Evolutionary conservation across 1,140 invertebrate genomes (phyloP), one percentile per base, ranked within the genome.

Genomic region (Drosophila pseudoananassae): DNA sequence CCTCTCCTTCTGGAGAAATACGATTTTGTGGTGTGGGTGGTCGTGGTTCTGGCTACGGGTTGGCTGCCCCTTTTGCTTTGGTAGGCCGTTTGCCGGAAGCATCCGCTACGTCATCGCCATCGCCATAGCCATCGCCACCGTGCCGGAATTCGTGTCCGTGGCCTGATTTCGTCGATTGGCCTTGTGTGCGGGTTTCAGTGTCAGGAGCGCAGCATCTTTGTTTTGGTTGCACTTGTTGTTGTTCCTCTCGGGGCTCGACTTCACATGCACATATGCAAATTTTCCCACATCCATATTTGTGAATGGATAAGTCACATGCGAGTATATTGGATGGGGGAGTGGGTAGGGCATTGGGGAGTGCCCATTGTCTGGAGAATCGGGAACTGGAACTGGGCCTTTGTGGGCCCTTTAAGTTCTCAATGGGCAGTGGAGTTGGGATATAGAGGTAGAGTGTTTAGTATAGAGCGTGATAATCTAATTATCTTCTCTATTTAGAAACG

Each of bases 111-210:
- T 74, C 71, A 69, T 68, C 61, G 40, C 27, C 63, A 61, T 69
- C 61, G 76, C 33, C 54, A 20, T 63, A 64, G 64, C 47, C 46
- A 49, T 55, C 78, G 73, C 56, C 47, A 68, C 65, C 66, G 51
- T 73, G 76, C 47, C 50, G 72, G 45, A 63, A 76, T 71, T 76
- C 70, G 83, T 87, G 83, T 87, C 78, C 78, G 82, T 87, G 82
- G 82, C 82, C 82, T 87, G 74, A 75, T 87, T 87, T 87, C 65
- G 83, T 78, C 65, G 82, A 87, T 85, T 85, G 81, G 81, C 81
- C 82, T 76, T 76, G 81, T 64, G 50, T 85, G 81, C 73, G 65
- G 71, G 73, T 84, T 83, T 84, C 80, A 84, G 80, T 84, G 80
- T 84, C 81, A 87, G 82, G 69, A 60, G 79, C 55, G 79, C 80